Evolutionary conservation across 2,113 vertebrate genomes (phyloP).

Genomic region (Sinocyclocheilus grahami): DNA sequence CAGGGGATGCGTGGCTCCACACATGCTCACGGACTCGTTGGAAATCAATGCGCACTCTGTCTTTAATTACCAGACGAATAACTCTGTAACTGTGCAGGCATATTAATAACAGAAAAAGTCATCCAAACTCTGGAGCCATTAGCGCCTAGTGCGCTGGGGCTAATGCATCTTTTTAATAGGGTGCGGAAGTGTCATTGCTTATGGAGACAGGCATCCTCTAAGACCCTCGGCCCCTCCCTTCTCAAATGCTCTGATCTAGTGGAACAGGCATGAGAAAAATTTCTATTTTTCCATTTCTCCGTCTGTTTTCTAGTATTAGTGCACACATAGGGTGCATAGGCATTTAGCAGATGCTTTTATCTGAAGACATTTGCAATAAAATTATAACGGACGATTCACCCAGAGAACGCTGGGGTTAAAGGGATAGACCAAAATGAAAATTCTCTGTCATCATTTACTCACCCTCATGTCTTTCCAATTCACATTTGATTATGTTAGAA

Average conservation of each 20-base stretch:
- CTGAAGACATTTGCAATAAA: not conserved
- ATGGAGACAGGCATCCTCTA: slow-evolving; percentile 56
- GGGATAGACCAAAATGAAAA: not conserved
- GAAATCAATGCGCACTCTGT: slow-evolving; percentile 53
- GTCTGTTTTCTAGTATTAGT: slow-evolving; percentile 17
- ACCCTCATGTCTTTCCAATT: not conserved
- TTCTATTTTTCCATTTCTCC: not conserved
- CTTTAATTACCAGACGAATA: slow-evolving; percentile 59
- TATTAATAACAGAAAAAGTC: slow-evolving; percentile 63
- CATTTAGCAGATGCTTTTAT: slow-evolving; percentile 5
- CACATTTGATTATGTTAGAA: no score
- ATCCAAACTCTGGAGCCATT: slow-evolving; percentile 54
- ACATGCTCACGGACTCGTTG: slow-evolving; percentile 36
- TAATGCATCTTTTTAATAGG: slow-evolving; percentile 60
- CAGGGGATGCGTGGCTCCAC: slow-evolving; percentile 12
- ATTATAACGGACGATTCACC: not conserved
- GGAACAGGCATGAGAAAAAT: not conserved
- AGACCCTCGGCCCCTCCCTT: slow-evolving; percentile 36
- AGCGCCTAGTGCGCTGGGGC: slow-evolving; percentile 43
- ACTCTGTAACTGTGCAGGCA: slow-evolving; percentile 52
- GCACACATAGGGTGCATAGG: not conserved
- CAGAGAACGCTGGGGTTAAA: not conserved
- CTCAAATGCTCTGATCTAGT: slow-evolving; percentile 38
- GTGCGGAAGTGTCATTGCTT: slow-evolving; percentile 58
- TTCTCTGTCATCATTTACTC: not conserved